A percentile compares a stretch with the other conserved stretches of the same genome.
phyloP scores from a whole-genome alignment of 2,797 vertebrate species.

The Eutrigla gurnardus region DNA sequence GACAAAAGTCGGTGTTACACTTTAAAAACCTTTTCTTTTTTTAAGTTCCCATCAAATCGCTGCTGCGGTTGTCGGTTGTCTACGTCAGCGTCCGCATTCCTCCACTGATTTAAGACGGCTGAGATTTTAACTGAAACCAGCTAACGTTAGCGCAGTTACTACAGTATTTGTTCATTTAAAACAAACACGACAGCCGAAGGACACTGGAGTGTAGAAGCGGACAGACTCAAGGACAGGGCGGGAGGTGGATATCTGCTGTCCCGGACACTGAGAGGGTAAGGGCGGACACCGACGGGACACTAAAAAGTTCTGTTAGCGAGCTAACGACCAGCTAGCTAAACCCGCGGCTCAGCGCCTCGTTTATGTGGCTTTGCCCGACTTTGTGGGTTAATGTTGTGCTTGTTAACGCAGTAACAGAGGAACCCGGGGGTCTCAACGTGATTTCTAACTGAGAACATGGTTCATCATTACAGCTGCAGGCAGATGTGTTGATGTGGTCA shows the following conservation, averaged over 20 bases:
- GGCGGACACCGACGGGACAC: slow-evolving; percentile 56
- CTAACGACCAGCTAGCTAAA: slow-evolving; percentile 10
- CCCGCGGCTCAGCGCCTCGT: too few species aligned
- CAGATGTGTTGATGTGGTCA: not conserved
- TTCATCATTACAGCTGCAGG: not conserved
- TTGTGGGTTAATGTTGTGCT: not conserved
- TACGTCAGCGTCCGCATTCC: slow-evolving; percentile 80
- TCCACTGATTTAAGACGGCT: slow-evolving; percentile 62
- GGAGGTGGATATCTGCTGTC: slow-evolving; percentile 29
- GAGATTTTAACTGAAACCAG: slow-evolving; percentile 48
- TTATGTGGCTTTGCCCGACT: not conserved
- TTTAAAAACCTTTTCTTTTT: not conserved
- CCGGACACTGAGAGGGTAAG: slow-evolving; percentile 72
- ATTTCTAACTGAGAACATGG: too few species aligned
- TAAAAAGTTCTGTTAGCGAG: slow-evolving; percentile 43
- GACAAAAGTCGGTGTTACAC: not conserved
- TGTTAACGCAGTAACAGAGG: not conserved
- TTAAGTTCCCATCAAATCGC: not conserved
- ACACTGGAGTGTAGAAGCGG: slow-evolving; percentile 34
- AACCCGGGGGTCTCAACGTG: slow-evolving; percentile 8
- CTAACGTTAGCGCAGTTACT: slow-evolving; percentile 5
- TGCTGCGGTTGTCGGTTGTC: slow-evolving; percentile 1
- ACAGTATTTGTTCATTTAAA: not conserved
- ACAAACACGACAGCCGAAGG: not conserved
- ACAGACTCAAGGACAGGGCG: slow-evolving; percentile 7